phyloP scores from a whole-genome alignment of 2,888 invertebrate genomes.

The Ramazzottius varieornatus region DNA sequence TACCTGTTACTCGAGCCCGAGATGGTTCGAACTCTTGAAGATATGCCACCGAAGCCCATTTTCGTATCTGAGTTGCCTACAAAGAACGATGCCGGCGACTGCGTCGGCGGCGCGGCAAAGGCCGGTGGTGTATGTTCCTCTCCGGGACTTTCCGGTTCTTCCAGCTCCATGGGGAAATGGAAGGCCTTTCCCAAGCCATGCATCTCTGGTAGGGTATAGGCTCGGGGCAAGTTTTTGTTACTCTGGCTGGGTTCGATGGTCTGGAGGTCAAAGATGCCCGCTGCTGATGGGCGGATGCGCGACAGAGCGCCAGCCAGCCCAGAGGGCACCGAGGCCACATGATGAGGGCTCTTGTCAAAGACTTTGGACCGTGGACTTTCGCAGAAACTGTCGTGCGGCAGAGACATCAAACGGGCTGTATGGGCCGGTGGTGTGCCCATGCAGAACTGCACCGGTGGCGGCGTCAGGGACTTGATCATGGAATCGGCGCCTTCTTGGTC shows the following conservation, averaged over 20 bases:
- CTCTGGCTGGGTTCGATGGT: background rate
- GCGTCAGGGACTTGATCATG: constrained; percentile 7
- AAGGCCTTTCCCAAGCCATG: background rate
- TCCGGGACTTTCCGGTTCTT: background rate
- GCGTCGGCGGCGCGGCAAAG: background rate
- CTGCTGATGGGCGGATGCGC: background rate
- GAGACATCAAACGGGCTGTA: background rate
- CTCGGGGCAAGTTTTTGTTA: background rate
- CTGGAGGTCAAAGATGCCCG: background rate
- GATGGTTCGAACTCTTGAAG: background rate
- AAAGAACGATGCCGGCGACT: too few relatives aligned
- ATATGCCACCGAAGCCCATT: too few relatives aligned
- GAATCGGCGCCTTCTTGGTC: constrained; percentile 9
- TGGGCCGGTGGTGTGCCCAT: constrained; percentile 8
- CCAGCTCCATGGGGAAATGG: background rate
- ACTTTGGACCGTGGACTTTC: background rate
- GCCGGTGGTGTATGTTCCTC: too few relatives aligned
- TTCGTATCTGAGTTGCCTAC: too few relatives aligned
- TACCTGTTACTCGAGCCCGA: too few relatives aligned
- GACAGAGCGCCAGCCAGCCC: background rate
- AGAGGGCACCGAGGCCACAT: background rate
- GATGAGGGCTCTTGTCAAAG: background rate
- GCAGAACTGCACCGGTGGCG: constrained; percentile 13
- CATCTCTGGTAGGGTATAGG: constrained; percentile 1
- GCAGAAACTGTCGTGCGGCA: background rate